A percentile compares a stretch with the other conserved stretches of the same genome.
Evolutionary conservation across 2,888 invertebrate genomes (phyloP).

Genomic region (Chesias legatella): DNA sequence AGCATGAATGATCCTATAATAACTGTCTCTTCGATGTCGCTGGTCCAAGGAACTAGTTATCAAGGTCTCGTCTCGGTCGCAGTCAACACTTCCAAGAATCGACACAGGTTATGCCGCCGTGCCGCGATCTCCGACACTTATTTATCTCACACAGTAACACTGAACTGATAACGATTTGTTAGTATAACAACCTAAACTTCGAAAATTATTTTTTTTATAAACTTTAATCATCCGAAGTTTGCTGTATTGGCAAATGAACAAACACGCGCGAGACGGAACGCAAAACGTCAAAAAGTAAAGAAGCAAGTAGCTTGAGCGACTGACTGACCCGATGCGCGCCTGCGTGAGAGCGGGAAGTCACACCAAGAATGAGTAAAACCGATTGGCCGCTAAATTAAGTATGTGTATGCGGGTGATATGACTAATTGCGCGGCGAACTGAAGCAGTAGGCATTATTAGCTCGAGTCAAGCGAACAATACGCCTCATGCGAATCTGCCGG

Average conservation of each 20-base stretch:
- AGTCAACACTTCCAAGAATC: conserved; percentile 72
- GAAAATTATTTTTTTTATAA: conserved; percentile 4
- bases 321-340: conserved; percentile 25
- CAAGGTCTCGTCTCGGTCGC: conserved; percentile 76
- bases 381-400: conserved; percentile 48
- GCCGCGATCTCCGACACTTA: conserved; percentile 46
- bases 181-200: conserved; percentile 11
- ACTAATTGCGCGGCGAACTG: no score
- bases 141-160: conserved; percentile 27
- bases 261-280: conserved; percentile 1
- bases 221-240: background rate
- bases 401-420: conserved; percentile 53
- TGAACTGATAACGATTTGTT: conserved; percentile 11
- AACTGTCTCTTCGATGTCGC: conserved; percentile 72
- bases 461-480: no score
- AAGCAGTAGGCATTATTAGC: no score
- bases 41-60: conserved; percentile 79
- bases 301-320: background rate
- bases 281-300: conserved; percentile 22
- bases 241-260: conserved; percentile 1
- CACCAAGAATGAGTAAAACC: conserved; percentile 49
- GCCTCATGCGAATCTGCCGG: no score
- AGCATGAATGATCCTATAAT: conserved; percentile 76
- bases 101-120: conserved; percentile 55
- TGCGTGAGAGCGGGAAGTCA: conserved; percentile 48